Conservation (phyloP, 2,113 vertebrate species). For the Ornithorhynchus anatinus region DNA sequence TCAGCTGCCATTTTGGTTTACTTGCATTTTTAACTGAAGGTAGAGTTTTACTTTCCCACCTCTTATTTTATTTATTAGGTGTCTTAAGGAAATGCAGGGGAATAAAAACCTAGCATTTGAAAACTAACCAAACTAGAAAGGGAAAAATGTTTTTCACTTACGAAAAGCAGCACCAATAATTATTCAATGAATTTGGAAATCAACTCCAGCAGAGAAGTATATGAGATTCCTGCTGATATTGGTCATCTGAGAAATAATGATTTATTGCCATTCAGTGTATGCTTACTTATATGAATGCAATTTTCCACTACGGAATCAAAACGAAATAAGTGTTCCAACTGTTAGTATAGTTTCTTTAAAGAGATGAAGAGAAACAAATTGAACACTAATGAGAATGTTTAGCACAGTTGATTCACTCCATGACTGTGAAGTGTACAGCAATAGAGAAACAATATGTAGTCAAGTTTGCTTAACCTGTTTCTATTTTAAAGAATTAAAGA, state of each 20-base stretch:
- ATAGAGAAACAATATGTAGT: not conserved
- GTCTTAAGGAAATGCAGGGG: constrained; percentile 10
- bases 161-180: constrained; percentile 72
- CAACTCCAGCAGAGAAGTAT: constrained; percentile 71
- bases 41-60: not conserved
- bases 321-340: constrained; percentile 61
- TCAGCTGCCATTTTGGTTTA: not conserved
- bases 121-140: constrained; percentile 47
- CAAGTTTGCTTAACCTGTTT: constrained; percentile 7
- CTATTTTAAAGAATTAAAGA: constrained; percentile 9
- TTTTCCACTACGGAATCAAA: constrained; percentile 69
- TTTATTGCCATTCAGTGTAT: constrained; percentile 70
- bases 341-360: constrained; percentile 57
- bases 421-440: constrained; percentile 43
- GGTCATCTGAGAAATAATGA: constrained; percentile 79
- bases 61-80: constrained; percentile 31
- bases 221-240: constrained; percentile 73
- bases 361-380: constrained; percentile 58
- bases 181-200: constrained; percentile 80
- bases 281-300: constrained; percentile 66
- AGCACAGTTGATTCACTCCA: constrained; percentile 54
- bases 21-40: constrained; percentile 10
- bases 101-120: constrained; percentile 33
- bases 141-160: constrained; percentile 63
- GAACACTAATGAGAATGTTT: constrained; percentile 59